Conservation (phyloP, 1,140 invertebrate species). For the Gryllus bimaculatus region DNA sequence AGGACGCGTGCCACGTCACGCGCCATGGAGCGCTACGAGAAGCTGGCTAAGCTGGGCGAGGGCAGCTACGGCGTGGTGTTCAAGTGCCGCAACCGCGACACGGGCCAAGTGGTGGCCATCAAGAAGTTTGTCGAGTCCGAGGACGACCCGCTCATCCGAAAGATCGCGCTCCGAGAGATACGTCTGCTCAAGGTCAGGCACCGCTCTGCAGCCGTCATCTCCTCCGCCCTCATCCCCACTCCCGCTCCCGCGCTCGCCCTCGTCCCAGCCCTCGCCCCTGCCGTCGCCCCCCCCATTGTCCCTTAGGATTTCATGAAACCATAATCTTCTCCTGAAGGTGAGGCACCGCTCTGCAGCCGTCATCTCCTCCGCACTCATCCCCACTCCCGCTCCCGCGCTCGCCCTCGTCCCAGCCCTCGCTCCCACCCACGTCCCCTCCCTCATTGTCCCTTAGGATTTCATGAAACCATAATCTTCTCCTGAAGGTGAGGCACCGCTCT, state of each 20-base stretch:
- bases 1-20: constrained; percentile 75
- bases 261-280: no score
- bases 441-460: no score
- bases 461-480: no score
- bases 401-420: no score
- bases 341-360: constrained; percentile 23
- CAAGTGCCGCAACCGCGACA: constrained; percentile 95
- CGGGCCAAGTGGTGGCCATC: constrained; percentile 91
- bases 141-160: constrained; percentile 95
- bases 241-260: no score
- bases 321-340: constrained; percentile 94
- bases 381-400: no score
- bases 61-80: constrained; percentile 98
- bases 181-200: constrained; percentile 83
- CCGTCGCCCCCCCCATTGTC: no score
- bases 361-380: no score
- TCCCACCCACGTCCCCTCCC: no score
- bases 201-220: neutral
- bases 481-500: constrained; percentile 65
- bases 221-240: no score
- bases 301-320: no score
- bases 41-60: constrained; percentile 91
- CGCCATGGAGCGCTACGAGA: constrained; percentile 97
- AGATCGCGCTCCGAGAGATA: constrained; percentile 96
- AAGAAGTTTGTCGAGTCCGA: constrained; percentile 99